Evolutionary conservation across 2,113 vertebrate species (phyloP).

Genomic region (Marmota monax): DNA sequence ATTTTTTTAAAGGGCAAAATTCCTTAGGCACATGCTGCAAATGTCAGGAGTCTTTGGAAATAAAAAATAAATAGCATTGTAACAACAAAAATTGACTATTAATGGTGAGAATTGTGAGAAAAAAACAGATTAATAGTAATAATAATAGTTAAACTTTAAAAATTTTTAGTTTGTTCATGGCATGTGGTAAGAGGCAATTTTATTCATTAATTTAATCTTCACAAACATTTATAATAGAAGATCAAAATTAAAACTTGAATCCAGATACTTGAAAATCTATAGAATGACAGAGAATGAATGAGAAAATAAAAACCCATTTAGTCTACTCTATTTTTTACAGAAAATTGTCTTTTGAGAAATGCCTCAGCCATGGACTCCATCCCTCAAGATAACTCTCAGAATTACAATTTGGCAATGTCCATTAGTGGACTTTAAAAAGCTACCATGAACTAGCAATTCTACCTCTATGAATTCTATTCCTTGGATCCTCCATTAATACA

Average conservation of each 20-base stretch:
- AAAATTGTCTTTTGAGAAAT: background rate
- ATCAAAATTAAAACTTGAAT: conserved; percentile 18
- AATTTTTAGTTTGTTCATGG: background rate
- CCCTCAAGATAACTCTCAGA: background rate
- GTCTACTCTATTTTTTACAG: background rate
- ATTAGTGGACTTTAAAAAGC: background rate
- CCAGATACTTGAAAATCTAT: background rate
- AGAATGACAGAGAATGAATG: background rate
- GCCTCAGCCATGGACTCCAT: background rate
- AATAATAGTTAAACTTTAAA: background rate
- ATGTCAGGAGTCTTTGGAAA: background rate
- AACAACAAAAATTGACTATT: background rate
- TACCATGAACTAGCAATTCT: background rate
- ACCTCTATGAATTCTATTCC: background rate
- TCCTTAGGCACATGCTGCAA: background rate
- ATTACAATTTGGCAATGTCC: background rate
- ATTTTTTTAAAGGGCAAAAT: conserved; percentile 35
- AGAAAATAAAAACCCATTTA: background rate
- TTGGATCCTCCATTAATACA: background rate
- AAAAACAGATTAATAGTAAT: conserved; percentile 19
- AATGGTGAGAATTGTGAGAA: background rate
- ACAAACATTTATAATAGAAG: background rate
- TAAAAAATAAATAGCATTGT: background rate
- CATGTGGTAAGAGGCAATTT: background rate
- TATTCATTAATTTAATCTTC: conserved; percentile 18